A percentile compares a stretch with the other conserved stretches of the same genome.
phyloP scores from a whole-genome alignment of 2,113 vertebrate genomes.

The Gadus chalcogrammus region DNA sequence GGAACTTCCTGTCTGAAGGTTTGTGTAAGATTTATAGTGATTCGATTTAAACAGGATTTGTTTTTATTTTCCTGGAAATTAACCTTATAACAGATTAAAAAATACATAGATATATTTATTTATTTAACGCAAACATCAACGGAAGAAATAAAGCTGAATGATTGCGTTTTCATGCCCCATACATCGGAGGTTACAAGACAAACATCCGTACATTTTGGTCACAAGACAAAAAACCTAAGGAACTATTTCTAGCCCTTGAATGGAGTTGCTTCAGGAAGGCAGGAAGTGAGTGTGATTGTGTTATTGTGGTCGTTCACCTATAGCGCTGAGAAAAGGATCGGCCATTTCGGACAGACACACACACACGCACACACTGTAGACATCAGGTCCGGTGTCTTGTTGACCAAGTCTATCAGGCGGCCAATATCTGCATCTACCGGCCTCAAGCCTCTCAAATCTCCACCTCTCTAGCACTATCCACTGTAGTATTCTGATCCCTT shows the following conservation, averaged over 20 bases:
- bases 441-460: slow-evolving; percentile 30
- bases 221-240: slow-evolving; percentile 32
- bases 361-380: slow-evolving; percentile 7
- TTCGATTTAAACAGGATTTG: no score
- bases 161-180: slow-evolving; percentile 28
- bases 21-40: background rate
- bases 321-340: background rate
- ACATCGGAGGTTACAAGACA: slow-evolving; percentile 28
- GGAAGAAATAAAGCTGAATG: no score
- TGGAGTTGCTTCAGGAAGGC: slow-evolving; percentile 27
- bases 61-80: no score
- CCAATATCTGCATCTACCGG: slow-evolving; percentile 47
- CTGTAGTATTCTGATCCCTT: slow-evolving; percentile 51
- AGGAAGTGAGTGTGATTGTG: slow-evolving; percentile 22
- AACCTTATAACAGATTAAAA: background rate
- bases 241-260: slow-evolving; percentile 45
- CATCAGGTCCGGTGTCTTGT: slow-evolving; percentile 27
- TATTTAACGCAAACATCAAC: slow-evolving; percentile 11
- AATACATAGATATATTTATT: background rate
- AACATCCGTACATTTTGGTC: slow-evolving; percentile 40
- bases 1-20: slow-evolving; percentile 17
- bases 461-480: slow-evolving; percentile 38
- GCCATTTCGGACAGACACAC: slow-evolving; percentile 7
- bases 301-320: background rate
- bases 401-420: slow-evolving; percentile 42